Percentiles rank a stretch among this genome's conserved stretches.
Conservation (phyloP, 2,888 invertebrate species). For the Hemithea aestivaria region DNA sequence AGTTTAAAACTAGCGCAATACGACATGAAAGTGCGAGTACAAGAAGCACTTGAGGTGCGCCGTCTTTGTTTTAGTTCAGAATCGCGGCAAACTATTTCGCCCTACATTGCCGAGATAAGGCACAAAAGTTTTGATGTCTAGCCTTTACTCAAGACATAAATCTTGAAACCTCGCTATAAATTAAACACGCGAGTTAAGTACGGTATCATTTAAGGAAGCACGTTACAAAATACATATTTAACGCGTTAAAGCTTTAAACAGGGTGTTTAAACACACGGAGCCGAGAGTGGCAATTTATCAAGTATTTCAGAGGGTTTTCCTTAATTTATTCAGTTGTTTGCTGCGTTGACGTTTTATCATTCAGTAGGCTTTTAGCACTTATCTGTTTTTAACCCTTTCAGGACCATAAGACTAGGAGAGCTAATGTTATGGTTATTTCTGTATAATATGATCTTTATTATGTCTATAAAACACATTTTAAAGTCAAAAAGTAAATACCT, state of each 20-base stretch:
- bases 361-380: too few species aligned
- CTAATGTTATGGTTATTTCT: too few species aligned
- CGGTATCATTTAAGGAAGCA: constrained; percentile 13
- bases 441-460: too few species aligned
- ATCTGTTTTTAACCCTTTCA: too few species aligned
- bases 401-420: too few species aligned
- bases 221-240: constrained; percentile 20
- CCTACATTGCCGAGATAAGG: constrained; percentile 14
- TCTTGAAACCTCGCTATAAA: constrained; percentile 6
- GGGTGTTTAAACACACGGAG: constrained; percentile 39
- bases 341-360: constrained; percentile 53
- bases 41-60: constrained; percentile 6
- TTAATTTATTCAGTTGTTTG: constrained; percentile 58
- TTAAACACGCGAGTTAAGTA: constrained; percentile 12
- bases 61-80: constrained; percentile 17
- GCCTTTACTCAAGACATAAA: not conserved
- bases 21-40: constrained; percentile 4
- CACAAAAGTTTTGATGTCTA: constrained; percentile 14
- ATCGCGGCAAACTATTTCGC: constrained; percentile 13
- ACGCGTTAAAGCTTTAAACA: constrained; percentile 20
- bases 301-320: constrained; percentile 48
- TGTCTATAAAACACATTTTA: too few species aligned
- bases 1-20: not conserved
- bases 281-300: constrained; percentile 50
- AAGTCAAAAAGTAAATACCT: too few species aligned